Base-by-base conservation (phyloP, 2,888 invertebrate genomes). In the Chouioia cunea region DNA sequence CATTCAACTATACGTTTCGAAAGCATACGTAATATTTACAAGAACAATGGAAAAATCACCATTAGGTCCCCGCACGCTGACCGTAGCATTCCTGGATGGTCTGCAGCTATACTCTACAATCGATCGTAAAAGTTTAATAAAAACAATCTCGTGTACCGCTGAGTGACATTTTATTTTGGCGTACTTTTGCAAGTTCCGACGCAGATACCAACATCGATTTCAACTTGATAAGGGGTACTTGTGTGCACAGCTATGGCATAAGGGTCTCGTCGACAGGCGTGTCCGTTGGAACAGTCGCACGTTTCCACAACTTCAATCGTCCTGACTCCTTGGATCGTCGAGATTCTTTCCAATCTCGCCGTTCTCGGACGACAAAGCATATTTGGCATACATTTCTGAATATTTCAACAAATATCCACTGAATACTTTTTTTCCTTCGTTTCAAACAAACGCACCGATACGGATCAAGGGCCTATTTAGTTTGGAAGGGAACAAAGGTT, bases 141-240 rank as follows among this genome's bases (percentile, higher is more conserved):
- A 27, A 27, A 27, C 6, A n/a, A n/a, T n/a, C n/a, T n/a, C n/a
- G n/a, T 6, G 27, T 6, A 27, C 4, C 27, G 6, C 6, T 27
- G 3, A 27, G 6, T 27, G 6, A 6, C 3, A 27, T 27, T 3
- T 6, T 4, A 27, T 27, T 27, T 36, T 14, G 20, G 14, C 36
- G 62, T 78, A 85, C 86, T 85, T 78, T 80, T 80, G 70, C 87
- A 87, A 58, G 78, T 80, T 14, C 87, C 87, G 66, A 81, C 79
- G 74, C 87, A 87, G 20, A 81, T 75, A 0, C 87, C 87, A 6
- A 86, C 80, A 70, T 87, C 86, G 18, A 87, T 75, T 59, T 81
- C 78, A 4, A 81, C 79, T 72, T 86, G 85, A 75, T 83, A 83
- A 2, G 86, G 86, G 2, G 87, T 86, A 43, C 85, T 86, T 15